Evolutionary conservation across 2,113 vertebrate species (phyloP).

Genomic region (Centropristis striata): DNA sequence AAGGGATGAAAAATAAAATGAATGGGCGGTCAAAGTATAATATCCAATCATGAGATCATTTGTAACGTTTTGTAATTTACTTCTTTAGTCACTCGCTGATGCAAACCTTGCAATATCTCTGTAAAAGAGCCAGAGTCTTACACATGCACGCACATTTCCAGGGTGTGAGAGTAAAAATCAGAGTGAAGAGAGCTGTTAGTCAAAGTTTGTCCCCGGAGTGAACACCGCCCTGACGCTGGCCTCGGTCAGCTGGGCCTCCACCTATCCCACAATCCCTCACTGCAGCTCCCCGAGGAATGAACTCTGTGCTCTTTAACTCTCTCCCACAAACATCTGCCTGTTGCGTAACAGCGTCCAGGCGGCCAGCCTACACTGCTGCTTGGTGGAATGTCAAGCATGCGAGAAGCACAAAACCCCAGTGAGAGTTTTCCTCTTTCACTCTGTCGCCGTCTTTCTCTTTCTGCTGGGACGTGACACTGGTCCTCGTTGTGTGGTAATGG

Average conservation of each 20-base stretch:
- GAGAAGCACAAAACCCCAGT: slow-evolving; percentile 54
- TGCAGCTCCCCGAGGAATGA: slow-evolving; percentile 55
- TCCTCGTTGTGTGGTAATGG: slow-evolving; percentile 44
- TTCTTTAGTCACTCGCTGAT: background rate
- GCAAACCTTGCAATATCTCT: slow-evolving; percentile 11
- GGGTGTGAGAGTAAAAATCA: slow-evolving; percentile 33
- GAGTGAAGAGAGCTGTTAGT: background rate
- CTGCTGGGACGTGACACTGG: background rate
- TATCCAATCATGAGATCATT: background rate
- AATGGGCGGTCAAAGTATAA: background rate
- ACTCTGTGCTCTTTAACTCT: slow-evolving; percentile 58
- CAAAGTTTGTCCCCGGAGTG: slow-evolving; percentile 47
- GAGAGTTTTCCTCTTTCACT: slow-evolving; percentile 43
- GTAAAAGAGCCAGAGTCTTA: background rate
- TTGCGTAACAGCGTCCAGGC: slow-evolving; percentile 77
- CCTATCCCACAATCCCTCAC: slow-evolving; percentile 71
- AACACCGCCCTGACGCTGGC: slow-evolving; percentile 65
- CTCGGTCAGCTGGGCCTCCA: slow-evolving; percentile 62
- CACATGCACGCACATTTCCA: slow-evolving; percentile 1
- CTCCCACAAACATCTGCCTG: slow-evolving; percentile 84
- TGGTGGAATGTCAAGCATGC: slow-evolving; percentile 75
- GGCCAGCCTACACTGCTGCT: slow-evolving; percentile 74
- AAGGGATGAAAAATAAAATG: background rate
- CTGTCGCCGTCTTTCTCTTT: background rate
- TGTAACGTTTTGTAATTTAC: background rate